phyloP scores from a whole-genome alignment of 2,113 vertebrate genomes.

The Nyctereutes procyonoides region DNA sequence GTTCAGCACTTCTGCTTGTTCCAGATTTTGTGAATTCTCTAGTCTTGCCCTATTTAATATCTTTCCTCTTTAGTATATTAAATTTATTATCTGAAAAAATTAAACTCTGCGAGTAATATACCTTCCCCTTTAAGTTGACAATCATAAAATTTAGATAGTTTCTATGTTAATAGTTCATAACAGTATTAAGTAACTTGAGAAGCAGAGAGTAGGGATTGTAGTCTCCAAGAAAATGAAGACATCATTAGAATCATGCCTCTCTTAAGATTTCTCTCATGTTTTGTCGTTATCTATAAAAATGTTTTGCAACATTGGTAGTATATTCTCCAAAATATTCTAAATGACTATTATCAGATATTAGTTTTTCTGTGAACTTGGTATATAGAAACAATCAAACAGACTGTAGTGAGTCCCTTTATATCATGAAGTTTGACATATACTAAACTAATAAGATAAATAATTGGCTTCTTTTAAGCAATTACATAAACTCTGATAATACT shows the following conservation, averaged over 20 bases:
- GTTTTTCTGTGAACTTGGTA: neutral
- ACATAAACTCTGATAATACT: neutral
- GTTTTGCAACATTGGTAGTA: neutral
- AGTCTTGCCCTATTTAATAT: neutral
- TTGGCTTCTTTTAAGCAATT: neutral
- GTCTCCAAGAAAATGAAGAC: neutral
- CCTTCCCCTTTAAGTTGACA: neutral
- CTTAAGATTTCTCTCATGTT: neutral
- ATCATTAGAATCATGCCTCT: neutral
- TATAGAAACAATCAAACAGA: neutral
- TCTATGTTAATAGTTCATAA: neutral
- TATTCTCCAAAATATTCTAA: neutral
- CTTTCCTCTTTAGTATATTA: neutral
- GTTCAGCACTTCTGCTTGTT: neutral
- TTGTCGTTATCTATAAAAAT: neutral
- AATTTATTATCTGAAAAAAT: neutral
- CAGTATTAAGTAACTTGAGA: neutral
- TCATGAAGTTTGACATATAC: neutral
- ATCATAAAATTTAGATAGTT: neutral
- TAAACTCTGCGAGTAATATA: neutral
- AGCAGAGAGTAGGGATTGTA: neutral
- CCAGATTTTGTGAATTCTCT: neutral
- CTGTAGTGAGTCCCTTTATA: neutral
- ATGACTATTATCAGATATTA: neutral
- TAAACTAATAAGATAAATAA: neutral